Base-by-base conservation (phyloP, 1,140 invertebrate genomes). In the Drosophila simulans region DNA sequence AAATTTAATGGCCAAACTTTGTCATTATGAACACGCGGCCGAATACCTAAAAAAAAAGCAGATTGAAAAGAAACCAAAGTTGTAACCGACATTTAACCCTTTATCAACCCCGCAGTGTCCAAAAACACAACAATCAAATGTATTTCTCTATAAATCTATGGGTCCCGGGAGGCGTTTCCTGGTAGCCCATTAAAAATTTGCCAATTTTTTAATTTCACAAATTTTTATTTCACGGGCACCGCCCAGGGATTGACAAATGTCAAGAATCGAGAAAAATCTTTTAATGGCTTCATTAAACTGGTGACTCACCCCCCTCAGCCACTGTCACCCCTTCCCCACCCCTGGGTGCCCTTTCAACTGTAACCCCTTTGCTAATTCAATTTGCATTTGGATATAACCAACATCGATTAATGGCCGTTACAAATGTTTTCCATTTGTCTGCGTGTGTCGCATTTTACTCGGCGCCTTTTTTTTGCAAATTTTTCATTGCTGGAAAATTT, bases 401-500 rank as follows among this genome's bases (percentile, higher is more conserved):
- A 82, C 70, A 82, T 86, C 82, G 70, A 88, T 86, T 86, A 86
- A 86, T 83, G 80, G 75, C 84, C 83, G 79, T 86, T 89, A 86
- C 83, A 86, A 86, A 86, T 88, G 83, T 88, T 88, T 86, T 86
- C 83, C 83, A 86, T 86, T 86, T 88, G 80, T 83, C 83, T 71
- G 79, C 83, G 59, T 86, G 75, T 56, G 81, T 77, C 81, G 57
- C 66, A 46, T 64, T 84, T 66, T 64, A 22, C 52, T 71, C 68
- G 49, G 10, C 17, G n/a, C 49, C 25, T 40, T 27, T 48, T 76
- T 48, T 76, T 85, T 59, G 79, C 78, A 51, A 77, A 65, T 51
- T 58, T 62, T 48, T 35, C 17, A 56, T 63, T 69, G 54, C 52
- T 65, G 57, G 60, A 46, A 88, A 82, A 86, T 86, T 89, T 88